Conservation (phyloP, 2,113 vertebrate genomes). For the Isichthys henryi region DNA sequence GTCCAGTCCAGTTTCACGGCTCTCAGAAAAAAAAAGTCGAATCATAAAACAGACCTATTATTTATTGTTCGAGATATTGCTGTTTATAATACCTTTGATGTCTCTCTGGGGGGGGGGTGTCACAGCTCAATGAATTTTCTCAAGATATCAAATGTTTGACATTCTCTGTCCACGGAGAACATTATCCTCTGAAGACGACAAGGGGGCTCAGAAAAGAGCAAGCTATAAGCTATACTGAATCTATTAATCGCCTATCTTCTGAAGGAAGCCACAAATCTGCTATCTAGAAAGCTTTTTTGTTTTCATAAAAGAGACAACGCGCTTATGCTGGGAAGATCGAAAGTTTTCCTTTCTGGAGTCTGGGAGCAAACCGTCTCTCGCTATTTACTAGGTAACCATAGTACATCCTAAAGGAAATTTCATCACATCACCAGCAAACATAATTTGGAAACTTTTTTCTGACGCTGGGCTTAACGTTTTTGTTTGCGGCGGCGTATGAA, state of each 20-base stretch:
- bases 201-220: constrained; percentile 4
- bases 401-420: neutral
- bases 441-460: neutral
- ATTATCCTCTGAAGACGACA: constrained; percentile 19
- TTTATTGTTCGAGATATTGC: constrained; percentile 39
- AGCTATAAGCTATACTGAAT: neutral
- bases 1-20: constrained; percentile 41
- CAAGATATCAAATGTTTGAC: constrained; percentile 20
- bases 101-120: constrained; percentile 23
- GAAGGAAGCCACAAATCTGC: neutral
- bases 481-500: neutral
- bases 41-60: constrained; percentile 48
- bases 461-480: neutral
- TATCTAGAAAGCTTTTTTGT: neutral
- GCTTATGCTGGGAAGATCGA: neutral
- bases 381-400: neutral
- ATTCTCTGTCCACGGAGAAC: constrained; percentile 30
- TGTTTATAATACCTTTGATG: constrained; percentile 38
- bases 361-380: neutral
- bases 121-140: constrained; percentile 19
- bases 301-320: neutral
- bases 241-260: neutral
- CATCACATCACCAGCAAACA: neutral
- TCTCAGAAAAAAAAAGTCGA: constrained; percentile 43
- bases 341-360: neutral